Percentiles rank a stretch among this genome's conserved stretches.
Conservation (phyloP, 2,113 vertebrate genomes). For the Ammodytes marinus region DNA sequence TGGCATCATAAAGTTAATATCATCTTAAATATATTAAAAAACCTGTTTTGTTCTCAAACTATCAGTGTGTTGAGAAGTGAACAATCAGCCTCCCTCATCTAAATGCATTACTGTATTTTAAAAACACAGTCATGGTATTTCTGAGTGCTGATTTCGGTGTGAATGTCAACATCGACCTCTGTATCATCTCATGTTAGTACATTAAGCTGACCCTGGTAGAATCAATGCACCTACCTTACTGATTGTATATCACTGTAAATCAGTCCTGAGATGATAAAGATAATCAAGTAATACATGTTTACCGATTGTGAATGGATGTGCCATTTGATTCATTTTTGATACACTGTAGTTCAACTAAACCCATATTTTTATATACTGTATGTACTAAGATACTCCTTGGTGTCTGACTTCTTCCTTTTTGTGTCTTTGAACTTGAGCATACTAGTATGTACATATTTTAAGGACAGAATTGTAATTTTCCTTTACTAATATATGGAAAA, state of each 20-base stretch:
- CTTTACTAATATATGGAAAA: conserved; percentile 83
- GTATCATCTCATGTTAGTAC: conserved; percentile 17
- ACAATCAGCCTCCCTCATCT: conserved; percentile 17
- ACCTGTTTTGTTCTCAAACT: conserved; percentile 18
- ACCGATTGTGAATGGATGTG: conserved; percentile 65
- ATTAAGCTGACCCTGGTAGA: conserved; percentile 54
- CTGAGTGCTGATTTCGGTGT: conserved; percentile 24
- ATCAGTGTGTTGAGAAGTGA: conserved; percentile 9
- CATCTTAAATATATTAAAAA: conserved; percentile 39
- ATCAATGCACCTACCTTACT: conserved; percentile 43
- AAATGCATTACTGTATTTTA: conserved; percentile 38
- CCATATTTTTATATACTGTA: conserved; percentile 78
- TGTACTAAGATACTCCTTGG: conserved; percentile 62
- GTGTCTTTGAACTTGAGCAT: conserved; percentile 69
- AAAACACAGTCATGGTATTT: not conserved
- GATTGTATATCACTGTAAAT: conserved; percentile 61
- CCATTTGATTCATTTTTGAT: conserved; percentile 78
- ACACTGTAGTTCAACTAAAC: conserved; percentile 83
- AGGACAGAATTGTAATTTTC: conserved; percentile 81
- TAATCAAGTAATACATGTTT: conserved; percentile 58
- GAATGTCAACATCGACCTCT: conserved; percentile 32
- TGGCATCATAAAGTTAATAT: conserved; percentile 55
- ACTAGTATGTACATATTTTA: conserved; percentile 84
- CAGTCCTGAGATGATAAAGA: conserved; percentile 43
- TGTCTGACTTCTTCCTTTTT: conserved; percentile 66